Base-by-base conservation (phyloP, 2,113 vertebrate species). In the Asarcornis scutulata region DNA sequence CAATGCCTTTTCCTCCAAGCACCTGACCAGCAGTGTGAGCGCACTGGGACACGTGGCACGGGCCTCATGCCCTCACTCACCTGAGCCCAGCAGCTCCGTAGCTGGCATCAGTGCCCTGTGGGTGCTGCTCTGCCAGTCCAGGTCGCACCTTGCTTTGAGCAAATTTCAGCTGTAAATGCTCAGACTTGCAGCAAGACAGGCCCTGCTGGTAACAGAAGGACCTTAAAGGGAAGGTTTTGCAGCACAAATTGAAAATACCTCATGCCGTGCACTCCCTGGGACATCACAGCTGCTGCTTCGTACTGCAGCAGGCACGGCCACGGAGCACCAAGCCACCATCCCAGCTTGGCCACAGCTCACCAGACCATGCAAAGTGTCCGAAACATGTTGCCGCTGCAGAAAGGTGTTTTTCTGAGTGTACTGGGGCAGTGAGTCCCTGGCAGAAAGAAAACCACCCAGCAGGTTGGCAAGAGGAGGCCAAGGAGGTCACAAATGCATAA, bases 261-360 rank as follows among this genome's bases (percentile, higher is more conserved):
- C 50, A 52, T 52, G 60, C 67, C n/a, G 3, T 0, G 4, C 5
- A 2, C 4, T 27, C 3, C 22, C 13, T 0, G 1, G 29, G 12
- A 71, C 6, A 40, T 8, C 1, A 1, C 23, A 6, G 3, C 18
- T 11, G 25, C 16, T 2, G 53, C 36, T n/a, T 0, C 14, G 36
- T 25, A 53, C 56, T 7, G 67, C 18, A 6, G 32, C 17, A 53
- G 8, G 42, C 40, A 36, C 29, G 2, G 7, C 72, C 9, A 8
- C 1, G 66, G 38, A 2, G 14, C 63, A 4, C 0, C 4, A 32
- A 81, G 50, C 89, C 15, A 5, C 34, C 83, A 46, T 63, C 85
- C 63, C 18, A 32, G 32, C 27, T n/a, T n/a, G 11, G 53, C 32
- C 29, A 12, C 29, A 4, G 29, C 81, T 42, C n/a, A 2, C 25